Percentiles rank a stretch among this genome's conserved stretches.
Evolutionary conservation across 2,888 invertebrate species (phyloP).

Genomic region (Dryocosmus kuriphilus): DNA sequence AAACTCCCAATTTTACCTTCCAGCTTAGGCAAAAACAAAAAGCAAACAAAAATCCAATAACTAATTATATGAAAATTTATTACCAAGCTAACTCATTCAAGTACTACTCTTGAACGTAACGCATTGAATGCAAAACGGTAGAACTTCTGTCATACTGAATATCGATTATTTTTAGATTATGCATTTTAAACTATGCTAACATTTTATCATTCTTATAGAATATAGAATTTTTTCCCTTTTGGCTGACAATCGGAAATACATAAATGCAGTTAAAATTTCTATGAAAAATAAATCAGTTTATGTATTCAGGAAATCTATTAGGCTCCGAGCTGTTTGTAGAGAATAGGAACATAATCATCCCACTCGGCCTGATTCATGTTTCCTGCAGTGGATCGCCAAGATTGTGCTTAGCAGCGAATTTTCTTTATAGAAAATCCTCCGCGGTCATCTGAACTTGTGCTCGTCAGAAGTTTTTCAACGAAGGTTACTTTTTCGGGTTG

Average conservation of each 20-base stretch:
- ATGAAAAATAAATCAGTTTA: not conserved
- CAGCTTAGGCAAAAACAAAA: too few species aligned
- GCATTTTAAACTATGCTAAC: not conserved
- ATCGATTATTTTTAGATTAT: too few species aligned
- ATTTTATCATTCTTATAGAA: not conserved
- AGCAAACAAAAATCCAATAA: not conserved
- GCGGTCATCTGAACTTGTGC: constrained; percentile 80
- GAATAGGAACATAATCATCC: constrained; percentile 92
- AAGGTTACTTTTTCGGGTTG: constrained; percentile 82
- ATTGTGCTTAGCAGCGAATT: constrained; percentile 89
- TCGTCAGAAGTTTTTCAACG: constrained; percentile 80
- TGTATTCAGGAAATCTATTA: constrained; percentile 67
- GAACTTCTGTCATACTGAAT: not conserved
- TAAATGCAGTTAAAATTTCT: not conserved
- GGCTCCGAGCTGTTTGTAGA: constrained; percentile 89
- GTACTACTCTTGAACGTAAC: not conserved
- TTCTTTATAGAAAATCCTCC: constrained; percentile 83
- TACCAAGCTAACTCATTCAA: not conserved
- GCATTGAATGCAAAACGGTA: not conserved
- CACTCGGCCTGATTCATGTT: constrained; percentile 93
- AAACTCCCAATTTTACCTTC: too few species aligned
- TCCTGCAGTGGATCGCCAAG: constrained; percentile 90
- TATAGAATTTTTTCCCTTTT: not conserved
- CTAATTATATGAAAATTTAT: constrained; percentile 12
- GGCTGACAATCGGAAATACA: not conserved